Evolutionary conservation across 2,888 invertebrate species (phyloP), one percentile per base, ranked within the genome.

Genomic region (Tetranychus piercei): DNA sequence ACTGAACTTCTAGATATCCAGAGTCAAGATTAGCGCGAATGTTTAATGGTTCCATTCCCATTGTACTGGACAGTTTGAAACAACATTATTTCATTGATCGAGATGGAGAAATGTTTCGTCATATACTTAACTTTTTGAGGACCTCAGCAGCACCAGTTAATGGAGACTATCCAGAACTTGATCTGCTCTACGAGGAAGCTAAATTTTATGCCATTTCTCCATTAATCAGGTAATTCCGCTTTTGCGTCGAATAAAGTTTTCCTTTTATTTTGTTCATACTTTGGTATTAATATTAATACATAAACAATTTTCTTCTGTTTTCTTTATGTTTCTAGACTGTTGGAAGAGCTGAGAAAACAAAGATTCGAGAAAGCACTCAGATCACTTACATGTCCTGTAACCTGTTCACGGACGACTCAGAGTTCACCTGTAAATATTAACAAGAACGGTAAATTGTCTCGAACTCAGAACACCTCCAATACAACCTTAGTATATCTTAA

Each of bases 21-120:
- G 92, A 95, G 74, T 95, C 95, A 2, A 87, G 90, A 79, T 86
- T 96, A 79, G 93, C 92, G 18, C 90, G 90, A 84, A 87, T 96
- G 82, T 96, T 96, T 84, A 94, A 93, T 82, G 96, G 96, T 64
- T 90, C 88, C 79, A 92, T 95, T 80, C 95, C 96, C 5, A 94
- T 96, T 79, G 94, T 96, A 20, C 84, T 96, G 82, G 96, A 96
- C 82, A 92, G 92, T 6, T 84, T 96, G 79, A 96, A 96, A 83
- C 96, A 96, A 82, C 95, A 99, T 82, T 97, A 97, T 84, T 99
- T 97, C 85, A 94, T 99, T 80, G 97, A 99, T 85, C 87, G 97
- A 73, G 97, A 99, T 82, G 96, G 97, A 4, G 91, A 90, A 79
- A 92, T 95, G 90, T 99, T 99, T 85, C 88, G 96, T 34, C 94